phyloP scores from a whole-genome alignment of 2,113 vertebrate genomes.

The Synodontis membranacea region DNA sequence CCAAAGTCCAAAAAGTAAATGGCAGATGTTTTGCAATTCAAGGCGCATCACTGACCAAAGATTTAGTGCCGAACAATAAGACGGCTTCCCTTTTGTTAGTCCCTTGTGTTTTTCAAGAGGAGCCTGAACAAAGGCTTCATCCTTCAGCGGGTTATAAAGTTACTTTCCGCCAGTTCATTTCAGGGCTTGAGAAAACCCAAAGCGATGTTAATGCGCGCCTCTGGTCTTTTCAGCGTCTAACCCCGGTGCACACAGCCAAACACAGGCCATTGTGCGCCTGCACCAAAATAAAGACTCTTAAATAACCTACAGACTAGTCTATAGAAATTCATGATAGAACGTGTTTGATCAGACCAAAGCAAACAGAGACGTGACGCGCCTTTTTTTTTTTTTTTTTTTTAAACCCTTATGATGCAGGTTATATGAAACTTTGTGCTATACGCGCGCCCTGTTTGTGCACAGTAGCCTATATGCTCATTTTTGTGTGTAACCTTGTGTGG shows the following conservation, averaged over 20 bases:
- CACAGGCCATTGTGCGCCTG: constrained; percentile 68
- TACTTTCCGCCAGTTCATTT: constrained; percentile 83
- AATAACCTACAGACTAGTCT: constrained; percentile 74
- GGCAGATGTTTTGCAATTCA: constrained; percentile 84
- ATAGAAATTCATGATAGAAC: constrained; percentile 81
- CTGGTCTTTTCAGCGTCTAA: constrained; percentile 73
- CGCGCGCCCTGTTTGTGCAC: not conserved
- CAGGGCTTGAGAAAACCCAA: constrained; percentile 75
- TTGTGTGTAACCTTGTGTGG: constrained; percentile 47
- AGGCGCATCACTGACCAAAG: constrained; percentile 73
- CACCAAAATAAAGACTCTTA: constrained; percentile 76
- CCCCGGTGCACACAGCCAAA: constrained; percentile 73
- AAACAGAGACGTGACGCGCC: constrained; percentile 70
- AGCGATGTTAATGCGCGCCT: constrained; percentile 81
- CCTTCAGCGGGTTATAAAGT: constrained; percentile 82
- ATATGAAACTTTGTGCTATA: constrained; percentile 19
- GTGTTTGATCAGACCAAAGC: constrained; percentile 72
- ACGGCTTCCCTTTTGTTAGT: constrained; percentile 68
- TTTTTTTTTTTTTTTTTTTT: constrained; percentile 50
- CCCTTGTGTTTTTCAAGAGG: constrained; percentile 73
- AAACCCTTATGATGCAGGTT: constrained; percentile 41
- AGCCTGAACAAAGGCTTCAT: constrained; percentile 73
- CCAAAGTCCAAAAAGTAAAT: constrained; percentile 70
- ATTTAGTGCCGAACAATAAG: constrained; percentile 74
- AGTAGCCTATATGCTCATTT: not conserved